Percentiles rank a stretch among this genome's conserved stretches.
Conservation (phyloP, 2,113 vertebrate genomes). For the Solea solea region DNA sequence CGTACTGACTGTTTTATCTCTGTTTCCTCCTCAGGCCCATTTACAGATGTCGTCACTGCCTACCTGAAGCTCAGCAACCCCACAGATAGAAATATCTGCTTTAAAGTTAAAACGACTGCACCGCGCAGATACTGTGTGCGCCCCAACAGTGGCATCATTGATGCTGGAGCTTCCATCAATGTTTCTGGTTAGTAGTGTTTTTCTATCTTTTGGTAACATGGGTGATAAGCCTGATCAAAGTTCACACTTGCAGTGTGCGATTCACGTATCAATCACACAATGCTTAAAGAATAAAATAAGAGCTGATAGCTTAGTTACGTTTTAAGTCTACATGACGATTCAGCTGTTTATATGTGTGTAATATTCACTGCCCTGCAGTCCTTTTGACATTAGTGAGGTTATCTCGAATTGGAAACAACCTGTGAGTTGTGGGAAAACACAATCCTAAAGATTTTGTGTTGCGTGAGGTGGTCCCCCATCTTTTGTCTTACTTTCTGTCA, state of each 20-base stretch:
- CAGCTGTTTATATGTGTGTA: too few relatives aligned
- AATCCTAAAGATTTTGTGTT: too few relatives aligned
- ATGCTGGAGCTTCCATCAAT: constrained; percentile 89
- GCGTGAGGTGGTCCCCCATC: too few relatives aligned
- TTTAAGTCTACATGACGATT: too few relatives aligned
- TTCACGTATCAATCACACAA: not conserved
- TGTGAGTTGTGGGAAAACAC: too few relatives aligned
- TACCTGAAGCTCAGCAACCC: constrained; percentile 94
- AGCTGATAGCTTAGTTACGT: too few relatives aligned
- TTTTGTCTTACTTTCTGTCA: too few relatives aligned
- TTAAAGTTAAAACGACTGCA: constrained; percentile 98
- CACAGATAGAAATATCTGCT: constrained; percentile 93
- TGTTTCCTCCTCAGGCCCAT: constrained; percentile 85
- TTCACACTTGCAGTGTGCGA: not conserved
- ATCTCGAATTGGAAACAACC: too few relatives aligned
- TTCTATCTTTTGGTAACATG: not conserved
- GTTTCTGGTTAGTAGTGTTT: constrained; percentile 85
- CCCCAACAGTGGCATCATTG: constrained; percentile 95
- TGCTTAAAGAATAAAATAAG: not conserved
- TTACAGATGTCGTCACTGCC: constrained; percentile 95
- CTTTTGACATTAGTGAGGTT: too few relatives aligned
- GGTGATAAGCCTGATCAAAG: too few relatives aligned
- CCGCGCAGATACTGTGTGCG: constrained; percentile 96
- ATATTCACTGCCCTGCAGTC: too few relatives aligned
- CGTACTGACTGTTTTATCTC: constrained; percentile 27